Evolutionary conservation across 2,888 invertebrate genomes (phyloP), one percentile per base, ranked within the genome.

Genomic region (Trypoxylon attenuatum): DNA sequence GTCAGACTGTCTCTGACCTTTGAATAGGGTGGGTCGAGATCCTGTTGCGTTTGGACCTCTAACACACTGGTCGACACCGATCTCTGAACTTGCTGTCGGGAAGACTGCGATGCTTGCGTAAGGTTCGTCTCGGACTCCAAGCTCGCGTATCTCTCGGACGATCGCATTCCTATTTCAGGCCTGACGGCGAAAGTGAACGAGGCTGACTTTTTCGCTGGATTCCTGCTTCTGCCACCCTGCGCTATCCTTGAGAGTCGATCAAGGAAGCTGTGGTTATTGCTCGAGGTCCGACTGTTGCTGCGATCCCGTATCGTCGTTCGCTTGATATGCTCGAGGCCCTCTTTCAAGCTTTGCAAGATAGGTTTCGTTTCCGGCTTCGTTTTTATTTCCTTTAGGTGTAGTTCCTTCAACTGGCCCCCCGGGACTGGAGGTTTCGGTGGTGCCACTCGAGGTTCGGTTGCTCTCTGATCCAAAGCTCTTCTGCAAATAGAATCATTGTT

Each of bases 1-100:
- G 84, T 85, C 42, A 85, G 59, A 51, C 85, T 84, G 58, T 85
- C 85, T 53, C 84, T 81, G 63, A 87, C 87, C 69, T 86, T 84
- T 51, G 87, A 87, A 16, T 87, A 87, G 1, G 87, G 87, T 2
- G 87, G 82, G 71, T 87, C 87, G 47, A 80, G 69, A 52, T 85
- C 84, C 33, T 77, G 71, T 23, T 78, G 77, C 5, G 75, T 71
- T 39, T 81, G 82, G 4, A 84, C 71, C 53, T 85, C 85, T 15
- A 86, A 71, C 5, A 84, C 84, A 25, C 85, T 86, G 13, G 85
- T 86, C n/a, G 85, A 86, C 41, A 85, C 81, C 10, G 85, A 86
- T 60, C 85, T 77, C 57, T 85, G 85, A 27, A 84, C 84, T 43
- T 82, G 84, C 15, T 80, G 83, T 22, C 81, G 77, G 23, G 69